Conservation (phyloP, 2,113 vertebrate genomes). For the Perca fluviatilis region DNA sequence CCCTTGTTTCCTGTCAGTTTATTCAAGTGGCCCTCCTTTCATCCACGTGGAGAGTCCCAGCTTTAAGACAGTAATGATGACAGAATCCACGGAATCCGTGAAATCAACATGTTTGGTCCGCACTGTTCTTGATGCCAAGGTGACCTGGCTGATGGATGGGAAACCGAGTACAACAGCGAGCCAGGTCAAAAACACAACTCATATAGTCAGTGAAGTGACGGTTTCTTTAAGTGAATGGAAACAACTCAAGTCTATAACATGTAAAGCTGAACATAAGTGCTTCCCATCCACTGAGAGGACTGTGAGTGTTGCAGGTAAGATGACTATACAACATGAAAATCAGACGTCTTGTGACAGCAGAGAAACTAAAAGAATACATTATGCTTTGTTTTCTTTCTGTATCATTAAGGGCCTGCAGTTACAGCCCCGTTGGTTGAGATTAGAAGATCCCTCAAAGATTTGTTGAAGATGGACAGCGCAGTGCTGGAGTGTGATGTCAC, state of each 20-base stretch:
- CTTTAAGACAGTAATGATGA: constrained; percentile 53
- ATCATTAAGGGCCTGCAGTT: constrained; percentile 37
- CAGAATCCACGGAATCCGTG: not conserved
- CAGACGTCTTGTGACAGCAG: too few relatives aligned
- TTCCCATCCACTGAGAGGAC: constrained; percentile 13
- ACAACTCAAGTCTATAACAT: constrained; percentile 39
- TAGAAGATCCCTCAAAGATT: constrained; percentile 66
- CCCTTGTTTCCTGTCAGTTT: too few relatives aligned
- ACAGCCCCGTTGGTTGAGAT: constrained; percentile 64
- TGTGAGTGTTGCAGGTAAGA: constrained; percentile 38
- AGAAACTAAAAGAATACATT: not conserved
- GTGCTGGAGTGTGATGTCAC: constrained; percentile 73
- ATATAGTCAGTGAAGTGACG: constrained; percentile 31
- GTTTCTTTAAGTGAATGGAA: constrained; percentile 41
- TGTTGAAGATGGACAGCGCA: constrained; percentile 20
- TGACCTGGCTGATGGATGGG: constrained; percentile 70
- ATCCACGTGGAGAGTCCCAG: constrained; percentile 51
- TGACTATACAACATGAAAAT: not conserved
- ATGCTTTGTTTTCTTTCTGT: not conserved
- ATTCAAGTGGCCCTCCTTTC: not conserved
- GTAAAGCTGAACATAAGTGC: constrained; percentile 74
- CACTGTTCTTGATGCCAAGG: constrained; percentile 9
- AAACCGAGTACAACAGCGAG: too few relatives aligned
- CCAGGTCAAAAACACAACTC: not conserved
- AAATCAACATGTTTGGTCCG: constrained; percentile 64